These are phyloP conservation scores for Planiliza haematocheilus DNA, from an alignment of 2,113 vertebrate species.

Conservation along the genomic window DNA sequence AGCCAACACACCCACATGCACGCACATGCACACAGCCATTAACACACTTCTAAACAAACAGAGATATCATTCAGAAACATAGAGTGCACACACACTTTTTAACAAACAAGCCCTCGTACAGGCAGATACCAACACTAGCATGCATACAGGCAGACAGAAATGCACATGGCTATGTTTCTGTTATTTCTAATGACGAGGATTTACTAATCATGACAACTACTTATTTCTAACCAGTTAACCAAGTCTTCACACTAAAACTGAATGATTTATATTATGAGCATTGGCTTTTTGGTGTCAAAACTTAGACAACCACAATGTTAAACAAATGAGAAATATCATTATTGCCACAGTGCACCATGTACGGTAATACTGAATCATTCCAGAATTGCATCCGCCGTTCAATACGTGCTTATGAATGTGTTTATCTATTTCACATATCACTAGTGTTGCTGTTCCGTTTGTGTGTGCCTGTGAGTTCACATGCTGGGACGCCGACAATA, in stretches of 20 bases:
- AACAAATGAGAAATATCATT: constrained; percentile 9
- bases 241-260: not conserved
- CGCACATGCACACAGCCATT: constrained; percentile 13
- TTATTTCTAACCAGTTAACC: not conserved
- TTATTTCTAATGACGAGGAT: too few species aligned
- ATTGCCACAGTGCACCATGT: too few species aligned
- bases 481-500: too few species aligned
- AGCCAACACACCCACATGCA: constrained; percentile 22
- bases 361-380: too few species aligned
- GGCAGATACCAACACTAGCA: not conserved
- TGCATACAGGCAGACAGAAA: not conserved
- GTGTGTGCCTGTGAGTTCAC: too few species aligned
- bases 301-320: not conserved
- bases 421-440: too few species aligned
- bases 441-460: too few species aligned
- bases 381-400: too few species aligned
- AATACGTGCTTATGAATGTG: too few species aligned
- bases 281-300: not conserved
- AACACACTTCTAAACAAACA: constrained; percentile 25
- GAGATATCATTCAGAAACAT: constrained; percentile 24
- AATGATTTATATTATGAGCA: not conserved
- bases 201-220: not conserved
- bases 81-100: constrained; percentile 11
- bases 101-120: constrained; percentile 7
- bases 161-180: too few species aligned